Percentiles rank a stretch among this genome's conserved stretches.
Conservation (phyloP, 2,797 vertebrate species). For the Manis pentadactyla region DNA sequence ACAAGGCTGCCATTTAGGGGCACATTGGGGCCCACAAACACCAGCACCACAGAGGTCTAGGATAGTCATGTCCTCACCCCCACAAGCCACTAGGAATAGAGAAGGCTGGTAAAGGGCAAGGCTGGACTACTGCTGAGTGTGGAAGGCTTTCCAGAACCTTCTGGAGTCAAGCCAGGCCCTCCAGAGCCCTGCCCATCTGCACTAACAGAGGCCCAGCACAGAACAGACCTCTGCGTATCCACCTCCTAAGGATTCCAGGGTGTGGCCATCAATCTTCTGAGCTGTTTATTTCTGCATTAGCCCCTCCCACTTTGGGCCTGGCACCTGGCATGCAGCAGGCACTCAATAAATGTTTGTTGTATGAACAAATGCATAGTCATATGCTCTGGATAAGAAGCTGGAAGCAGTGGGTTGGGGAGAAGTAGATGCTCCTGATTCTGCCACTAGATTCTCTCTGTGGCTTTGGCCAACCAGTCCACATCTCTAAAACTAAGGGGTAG, state of each 20-base stretch:
- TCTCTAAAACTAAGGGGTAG: background rate
- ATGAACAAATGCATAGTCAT: background rate
- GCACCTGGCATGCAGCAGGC: background rate
- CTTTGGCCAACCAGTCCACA: background rate
- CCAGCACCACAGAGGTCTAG: background rate
- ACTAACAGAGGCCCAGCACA: background rate
- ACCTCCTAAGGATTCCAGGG: background rate
- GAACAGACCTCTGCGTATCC: background rate
- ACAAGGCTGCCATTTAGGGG: background rate
- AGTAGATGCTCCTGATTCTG: background rate
- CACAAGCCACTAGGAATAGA: background rate
- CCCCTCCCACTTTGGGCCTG: background rate
- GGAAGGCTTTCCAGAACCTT: constrained; percentile 13
- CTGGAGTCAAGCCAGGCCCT: background rate
- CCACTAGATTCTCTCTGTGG: background rate
- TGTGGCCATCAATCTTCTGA: rapidly evolving
- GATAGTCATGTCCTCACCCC: background rate
- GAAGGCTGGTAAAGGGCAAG: background rate
- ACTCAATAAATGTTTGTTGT: background rate
- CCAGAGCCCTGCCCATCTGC: background rate
- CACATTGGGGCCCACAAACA: background rate
- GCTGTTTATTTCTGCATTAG: background rate
- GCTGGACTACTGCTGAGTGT: background rate
- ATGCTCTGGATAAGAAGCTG: background rate
- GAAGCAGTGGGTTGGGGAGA: background rate